A percentile compares a stretch with the other conserved stretches of the same genome.
These are phyloP conservation scores for Heliconius aoede DNA, from an alignment of 2,888 invertebrate species.

Conservation along the genomic window DNA sequence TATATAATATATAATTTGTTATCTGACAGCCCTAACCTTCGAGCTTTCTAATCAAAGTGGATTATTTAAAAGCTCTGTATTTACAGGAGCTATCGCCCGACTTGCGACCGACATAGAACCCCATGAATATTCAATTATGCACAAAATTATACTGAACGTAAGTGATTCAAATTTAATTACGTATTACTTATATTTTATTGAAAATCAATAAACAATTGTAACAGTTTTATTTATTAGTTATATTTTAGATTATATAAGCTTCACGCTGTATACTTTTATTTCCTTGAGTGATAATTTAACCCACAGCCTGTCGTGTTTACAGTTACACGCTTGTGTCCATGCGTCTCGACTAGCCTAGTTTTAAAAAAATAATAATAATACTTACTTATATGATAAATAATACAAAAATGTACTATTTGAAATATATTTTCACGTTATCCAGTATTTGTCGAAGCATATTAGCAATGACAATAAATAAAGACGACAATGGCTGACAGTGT, in stretches of 20 bases:
- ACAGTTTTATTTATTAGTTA: background rate
- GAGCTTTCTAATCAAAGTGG: conserved; percentile 45
- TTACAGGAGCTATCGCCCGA: conserved; percentile 64
- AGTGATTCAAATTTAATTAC: conserved; percentile 62
- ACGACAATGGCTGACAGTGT: conserved; percentile 57
- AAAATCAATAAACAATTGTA: background rate
- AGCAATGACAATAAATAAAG: conserved; percentile 56
- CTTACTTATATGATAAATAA: background rate
- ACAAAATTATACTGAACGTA: conserved; percentile 70
- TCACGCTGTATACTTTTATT: no score
- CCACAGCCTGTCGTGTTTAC: no score
- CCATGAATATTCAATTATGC: conserved; percentile 79
- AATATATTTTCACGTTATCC: conserved; percentile 21
- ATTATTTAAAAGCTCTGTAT: conserved; percentile 61
- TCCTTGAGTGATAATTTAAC: no score
- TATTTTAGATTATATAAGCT: background rate
- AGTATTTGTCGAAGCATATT: conserved; percentile 40
- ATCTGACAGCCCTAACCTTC: conserved; percentile 58
- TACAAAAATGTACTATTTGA: background rate
- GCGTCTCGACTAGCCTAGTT: no score
- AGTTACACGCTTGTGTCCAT: no score
- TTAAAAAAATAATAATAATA: no score
- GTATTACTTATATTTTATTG: conserved; percentile 46
- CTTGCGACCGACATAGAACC: conserved; percentile 74
- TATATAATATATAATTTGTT: background rate